phyloP scores from a whole-genome alignment of 2,888 invertebrate species.

The Tupiocoris notatus region DNA sequence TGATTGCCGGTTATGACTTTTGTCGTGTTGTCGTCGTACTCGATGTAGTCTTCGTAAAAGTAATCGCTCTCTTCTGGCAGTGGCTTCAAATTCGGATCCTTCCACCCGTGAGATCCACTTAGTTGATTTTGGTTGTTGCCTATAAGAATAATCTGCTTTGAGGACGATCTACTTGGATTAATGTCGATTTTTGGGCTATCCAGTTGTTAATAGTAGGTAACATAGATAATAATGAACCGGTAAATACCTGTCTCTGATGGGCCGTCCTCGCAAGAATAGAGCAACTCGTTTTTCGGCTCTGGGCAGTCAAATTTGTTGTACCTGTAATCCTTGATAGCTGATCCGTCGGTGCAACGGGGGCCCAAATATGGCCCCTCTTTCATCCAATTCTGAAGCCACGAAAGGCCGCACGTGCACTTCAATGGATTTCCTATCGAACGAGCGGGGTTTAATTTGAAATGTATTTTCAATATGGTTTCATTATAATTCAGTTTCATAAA shows the following conservation, averaged over 20 bases:
- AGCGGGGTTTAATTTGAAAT: too few species aligned
- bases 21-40: conserved; percentile 64
- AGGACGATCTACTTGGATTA: too few species aligned
- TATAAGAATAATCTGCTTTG: too few species aligned
- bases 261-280: conserved; percentile 67
- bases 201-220: conserved; percentile 7
- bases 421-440: conserved; percentile 83
- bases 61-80: conserved; percentile 76
- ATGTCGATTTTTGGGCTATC: too few species aligned
- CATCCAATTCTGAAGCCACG: conserved; percentile 82
- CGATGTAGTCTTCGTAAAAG: conserved; percentile 79
- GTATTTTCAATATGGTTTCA: too few species aligned
- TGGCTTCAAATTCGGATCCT: conserved; percentile 52
- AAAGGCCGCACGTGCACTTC: conserved; percentile 74
- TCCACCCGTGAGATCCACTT: conserved; percentile 35
- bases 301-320: conserved; percentile 68
- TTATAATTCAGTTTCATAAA: too few species aligned
- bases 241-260: conserved; percentile 1
- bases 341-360: conserved; percentile 76
- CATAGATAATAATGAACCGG: not conserved
- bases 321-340: conserved; percentile 69
- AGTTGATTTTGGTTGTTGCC: conserved; percentile 1
- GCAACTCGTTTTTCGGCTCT: conserved; percentile 56
- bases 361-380: conserved; percentile 64
- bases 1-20: conserved; percentile 26